Evolutionary conservation across 1,140 invertebrate genomes (phyloP).

Genomic region (Ceratosolen fusciceps): DNA sequence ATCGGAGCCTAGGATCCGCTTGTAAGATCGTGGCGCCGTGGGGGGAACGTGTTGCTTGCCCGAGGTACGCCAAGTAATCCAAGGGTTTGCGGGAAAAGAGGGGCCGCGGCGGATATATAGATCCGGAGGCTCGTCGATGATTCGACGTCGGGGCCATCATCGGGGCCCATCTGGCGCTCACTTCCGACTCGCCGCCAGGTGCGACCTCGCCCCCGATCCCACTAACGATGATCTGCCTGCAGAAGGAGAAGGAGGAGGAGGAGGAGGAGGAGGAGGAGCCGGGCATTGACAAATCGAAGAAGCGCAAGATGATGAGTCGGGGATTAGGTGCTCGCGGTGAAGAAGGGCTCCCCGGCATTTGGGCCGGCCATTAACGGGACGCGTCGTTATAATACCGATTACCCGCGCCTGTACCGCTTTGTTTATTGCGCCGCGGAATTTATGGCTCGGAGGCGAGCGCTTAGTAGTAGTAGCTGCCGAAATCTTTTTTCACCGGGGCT

Average conservation of each 20-base stretch:
- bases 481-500: not conserved
- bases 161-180: constrained; percentile 62
- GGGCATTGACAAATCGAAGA: constrained; percentile 1
- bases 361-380: too few species aligned
- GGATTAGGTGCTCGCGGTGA: not conserved
- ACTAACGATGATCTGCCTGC: too few species aligned
- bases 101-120: constrained; percentile 55
- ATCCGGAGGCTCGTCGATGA: constrained; percentile 64
- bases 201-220: constrained; percentile 63
- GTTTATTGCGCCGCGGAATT: not conserved
- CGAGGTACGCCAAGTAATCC: not conserved
- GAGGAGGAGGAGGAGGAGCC: not conserved
- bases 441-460: not conserved
- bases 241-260: too few species aligned
- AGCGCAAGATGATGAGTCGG: not conserved
- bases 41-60: not conserved
- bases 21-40: constrained; percentile 31
- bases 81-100: not conserved
- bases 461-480: not conserved
- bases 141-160: constrained; percentile 56
- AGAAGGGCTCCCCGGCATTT: too few species aligned
- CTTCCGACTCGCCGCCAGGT: constrained; percentile 62
- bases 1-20: constrained; percentile 44
- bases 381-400: not conserved
- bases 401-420: not conserved